phyloP scores from a whole-genome alignment of 1,140 invertebrate species.

The Andricus grossulariae region DNA sequence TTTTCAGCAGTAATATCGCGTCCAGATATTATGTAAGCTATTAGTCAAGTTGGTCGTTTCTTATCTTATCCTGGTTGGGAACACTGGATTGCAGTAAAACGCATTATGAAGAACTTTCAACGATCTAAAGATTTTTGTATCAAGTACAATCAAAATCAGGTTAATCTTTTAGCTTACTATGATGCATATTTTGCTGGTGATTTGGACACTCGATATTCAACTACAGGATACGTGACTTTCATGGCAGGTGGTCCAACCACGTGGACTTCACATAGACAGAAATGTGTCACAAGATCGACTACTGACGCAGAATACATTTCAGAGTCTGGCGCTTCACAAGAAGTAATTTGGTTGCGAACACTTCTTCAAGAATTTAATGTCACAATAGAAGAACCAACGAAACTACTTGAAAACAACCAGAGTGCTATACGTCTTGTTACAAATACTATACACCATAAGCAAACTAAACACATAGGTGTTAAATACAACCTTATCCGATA shows the following conservation, averaged over 20 bases:
- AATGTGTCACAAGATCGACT: conserved; percentile 52
- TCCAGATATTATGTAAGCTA: no score
- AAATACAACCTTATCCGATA: conserved; percentile 52
- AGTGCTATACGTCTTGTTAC: conserved; percentile 37
- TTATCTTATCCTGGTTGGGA: no score
- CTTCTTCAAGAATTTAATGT: conserved; percentile 42
- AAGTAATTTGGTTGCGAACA: conserved; percentile 41
- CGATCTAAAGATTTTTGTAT: no score
- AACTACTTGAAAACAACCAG: conserved; percentile 36
- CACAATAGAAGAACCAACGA: neutral
- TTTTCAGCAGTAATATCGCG: no score
- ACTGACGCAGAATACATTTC: conserved; percentile 62
- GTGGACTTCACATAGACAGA: conserved; percentile 58
- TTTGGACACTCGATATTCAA: conserved; percentile 51
- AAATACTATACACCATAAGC: conserved; percentile 32
- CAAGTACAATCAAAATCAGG: no score
- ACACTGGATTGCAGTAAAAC: no score
- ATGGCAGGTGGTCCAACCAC: conserved; percentile 52
- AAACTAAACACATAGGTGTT: conserved; percentile 58
- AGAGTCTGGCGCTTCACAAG: conserved; percentile 46
- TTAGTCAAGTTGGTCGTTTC: no score
- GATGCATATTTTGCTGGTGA: conserved; percentile 66
- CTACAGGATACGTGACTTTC: conserved; percentile 62
- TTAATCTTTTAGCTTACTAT: conserved; percentile 39
- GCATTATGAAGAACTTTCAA: no score